Percentiles rank a stretch among this genome's conserved stretches.
Conservation (phyloP, 2,888 invertebrate species). For the Callosobruchus maculatus region DNA sequence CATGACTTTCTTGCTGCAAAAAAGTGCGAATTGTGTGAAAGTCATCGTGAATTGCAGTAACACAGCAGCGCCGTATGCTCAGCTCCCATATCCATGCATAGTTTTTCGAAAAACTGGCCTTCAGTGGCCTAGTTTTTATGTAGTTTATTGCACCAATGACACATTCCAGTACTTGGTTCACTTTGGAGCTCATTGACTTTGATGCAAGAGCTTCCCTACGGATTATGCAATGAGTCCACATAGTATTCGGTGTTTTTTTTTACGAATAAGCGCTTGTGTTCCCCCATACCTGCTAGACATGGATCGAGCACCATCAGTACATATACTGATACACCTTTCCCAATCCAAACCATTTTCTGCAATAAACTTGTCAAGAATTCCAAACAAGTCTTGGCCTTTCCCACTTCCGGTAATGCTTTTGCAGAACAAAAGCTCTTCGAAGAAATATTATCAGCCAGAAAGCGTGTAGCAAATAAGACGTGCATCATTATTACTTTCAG, state of each 20-base stretch:
- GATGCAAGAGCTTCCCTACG: no score
- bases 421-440: not conserved
- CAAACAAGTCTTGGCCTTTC: not conserved
- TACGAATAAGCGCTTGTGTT: conserved; percentile 8
- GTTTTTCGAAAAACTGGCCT: conserved; percentile 14
- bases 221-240: conserved; percentile 3
- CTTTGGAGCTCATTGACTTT: no score
- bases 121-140: conserved; percentile 16
- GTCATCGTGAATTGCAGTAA: conserved; percentile 13
- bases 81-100: no score
- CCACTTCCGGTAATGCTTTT: not conserved
- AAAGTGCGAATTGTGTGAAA: conserved; percentile 17
- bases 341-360: no score
- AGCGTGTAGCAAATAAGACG: not conserved
- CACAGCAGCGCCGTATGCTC: conserved; percentile 5
- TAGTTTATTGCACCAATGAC: conserved; percentile 14
- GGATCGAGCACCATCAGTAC: no score
- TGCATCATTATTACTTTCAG: no score
- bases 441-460: not conserved
- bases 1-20: conserved; percentile 8
- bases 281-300: conserved; percentile 6
- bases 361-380: not conserved
- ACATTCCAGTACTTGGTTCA: conserved; percentile 8
- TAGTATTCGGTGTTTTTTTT: not conserved
- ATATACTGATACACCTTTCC: conserved; percentile 9